These are phyloP conservation scores for Montipora sp. DNA, from an alignment of 64 coral and sea anemone species.

Conservation along the genomic window DNA sequence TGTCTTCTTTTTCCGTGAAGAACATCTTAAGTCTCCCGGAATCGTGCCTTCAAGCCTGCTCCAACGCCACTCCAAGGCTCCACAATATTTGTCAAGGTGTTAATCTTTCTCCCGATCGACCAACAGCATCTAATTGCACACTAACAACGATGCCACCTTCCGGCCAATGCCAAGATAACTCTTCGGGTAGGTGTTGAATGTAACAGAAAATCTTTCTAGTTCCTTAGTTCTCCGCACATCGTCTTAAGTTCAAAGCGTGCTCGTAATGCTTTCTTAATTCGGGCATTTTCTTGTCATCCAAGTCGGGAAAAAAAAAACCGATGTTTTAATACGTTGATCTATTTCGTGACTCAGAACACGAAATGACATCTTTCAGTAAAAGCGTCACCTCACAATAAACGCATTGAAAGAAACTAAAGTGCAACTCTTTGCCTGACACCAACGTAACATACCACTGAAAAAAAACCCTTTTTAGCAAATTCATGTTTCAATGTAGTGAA, in stretches of 20 bases:
- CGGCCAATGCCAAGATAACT: conserved; percentile 49
- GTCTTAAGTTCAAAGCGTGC: background rate
- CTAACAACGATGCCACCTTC: conserved; percentile 51
- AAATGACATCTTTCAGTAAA: conserved; percentile 28
- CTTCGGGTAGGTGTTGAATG: conserved; percentile 32
- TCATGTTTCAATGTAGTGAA: background rate
- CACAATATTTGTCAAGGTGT: conserved; percentile 87
- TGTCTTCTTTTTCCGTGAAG: conserved; percentile 98
- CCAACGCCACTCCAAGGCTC: conserved; percentile 66
- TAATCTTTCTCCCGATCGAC: conserved; percentile 64
- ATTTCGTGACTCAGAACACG: conserved; percentile 40
- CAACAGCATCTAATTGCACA: conserved; percentile 53
- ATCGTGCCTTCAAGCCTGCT: conserved; percentile 76
- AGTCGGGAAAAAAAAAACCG: background rate
- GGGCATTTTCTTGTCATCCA: background rate
- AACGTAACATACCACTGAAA: background rate
- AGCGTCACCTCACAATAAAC: conserved; percentile 28
- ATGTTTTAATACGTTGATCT: background rate
- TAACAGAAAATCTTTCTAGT: background rate
- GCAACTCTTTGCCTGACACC: conserved; percentile 8
- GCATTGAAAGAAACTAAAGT: conserved; percentile 5
- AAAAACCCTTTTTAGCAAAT: background rate
- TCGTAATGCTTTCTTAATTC: too few species aligned
- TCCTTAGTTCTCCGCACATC: background rate
- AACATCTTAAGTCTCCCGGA: conserved; percentile 90